These are phyloP conservation scores for Parauchenoglanis ngamensis DNA, from an alignment of 2,797 vertebrate species.

Conservation along the genomic window DNA sequence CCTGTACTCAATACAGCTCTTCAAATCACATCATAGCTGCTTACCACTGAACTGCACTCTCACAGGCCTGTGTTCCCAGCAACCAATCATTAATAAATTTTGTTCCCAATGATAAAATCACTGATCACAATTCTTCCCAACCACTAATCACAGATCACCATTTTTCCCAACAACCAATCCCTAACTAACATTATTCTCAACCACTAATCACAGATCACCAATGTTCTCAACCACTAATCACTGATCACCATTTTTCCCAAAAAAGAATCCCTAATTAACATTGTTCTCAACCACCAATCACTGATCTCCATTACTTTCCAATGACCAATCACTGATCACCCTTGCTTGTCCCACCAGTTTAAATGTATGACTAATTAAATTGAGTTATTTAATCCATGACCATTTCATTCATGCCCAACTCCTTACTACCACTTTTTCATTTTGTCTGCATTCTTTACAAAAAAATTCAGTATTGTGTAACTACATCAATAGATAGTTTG, in stretches of 20 bases:
- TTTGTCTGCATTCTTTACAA: neutral
- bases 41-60: neutral
- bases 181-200: neutral
- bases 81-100: neutral
- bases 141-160: neutral
- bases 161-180: neutral
- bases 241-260: neutral
- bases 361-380: neutral
- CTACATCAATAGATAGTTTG: neutral
- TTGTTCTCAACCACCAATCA: neutral
- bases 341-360: neutral
- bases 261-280: neutral
- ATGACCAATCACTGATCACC: neutral
- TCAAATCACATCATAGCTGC: neutral
- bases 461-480: neutral
- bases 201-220: neutral
- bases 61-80: neutral
- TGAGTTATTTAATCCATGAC: neutral
- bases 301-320: neutral
- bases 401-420: neutral
- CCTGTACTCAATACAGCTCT: neutral
- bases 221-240: neutral
- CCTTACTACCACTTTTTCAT: neutral
- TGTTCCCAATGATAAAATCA: too few species aligned
- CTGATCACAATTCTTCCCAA: neutral